A percentile compares a stretch with the other conserved stretches of the same genome.
Evolutionary conservation across 1,140 invertebrate species (phyloP).

Genomic region (Drosophila baimaii): DNA sequence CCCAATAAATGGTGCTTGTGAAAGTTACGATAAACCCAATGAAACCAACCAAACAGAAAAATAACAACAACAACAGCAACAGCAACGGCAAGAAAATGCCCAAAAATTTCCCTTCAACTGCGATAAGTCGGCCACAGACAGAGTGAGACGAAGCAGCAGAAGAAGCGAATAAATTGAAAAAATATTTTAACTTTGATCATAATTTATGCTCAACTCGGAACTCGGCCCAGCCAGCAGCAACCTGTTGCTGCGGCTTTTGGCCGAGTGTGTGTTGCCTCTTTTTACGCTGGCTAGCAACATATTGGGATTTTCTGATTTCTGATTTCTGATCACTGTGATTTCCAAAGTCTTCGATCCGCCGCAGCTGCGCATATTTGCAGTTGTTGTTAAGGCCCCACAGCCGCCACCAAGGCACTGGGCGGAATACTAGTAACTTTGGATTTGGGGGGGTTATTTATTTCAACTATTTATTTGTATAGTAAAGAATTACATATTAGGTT

Average conservation of each 20-base stretch:
- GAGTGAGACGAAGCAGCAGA: conserved; percentile 9
- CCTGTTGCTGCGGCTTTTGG: conserved; percentile 43
- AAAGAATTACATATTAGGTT: too few relatives aligned
- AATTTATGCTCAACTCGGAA: conserved; percentile 61
- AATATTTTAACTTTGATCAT: conserved; percentile 59
- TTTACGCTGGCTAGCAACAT: conserved; percentile 29
- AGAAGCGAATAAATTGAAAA: conserved; percentile 41
- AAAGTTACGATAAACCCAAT: conserved; percentile 48
- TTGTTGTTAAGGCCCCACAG: conserved; percentile 14
- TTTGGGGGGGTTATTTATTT: too few relatives aligned
- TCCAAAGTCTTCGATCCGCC: conserved; percentile 35
- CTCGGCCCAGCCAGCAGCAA: conserved; percentile 11
- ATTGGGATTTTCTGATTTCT: conserved; percentile 9
- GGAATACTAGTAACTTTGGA: too few relatives aligned
- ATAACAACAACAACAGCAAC: too few relatives aligned
- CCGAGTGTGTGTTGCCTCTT: conserved; percentile 9
- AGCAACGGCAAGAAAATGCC: too few relatives aligned
- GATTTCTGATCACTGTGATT: conserved; percentile 16
- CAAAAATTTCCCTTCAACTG: conserved; percentile 57
- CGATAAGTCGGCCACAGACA: conserved; percentile 56
- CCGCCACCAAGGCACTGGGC: background rate
- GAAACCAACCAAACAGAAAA: conserved; percentile 24
- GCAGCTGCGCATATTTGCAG: conserved; percentile 55
- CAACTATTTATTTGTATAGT: too few relatives aligned
- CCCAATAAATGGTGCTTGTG: conserved; percentile 39